phyloP scores from a whole-genome alignment of 2,797 vertebrate species.

The Danio choprae region DNA sequence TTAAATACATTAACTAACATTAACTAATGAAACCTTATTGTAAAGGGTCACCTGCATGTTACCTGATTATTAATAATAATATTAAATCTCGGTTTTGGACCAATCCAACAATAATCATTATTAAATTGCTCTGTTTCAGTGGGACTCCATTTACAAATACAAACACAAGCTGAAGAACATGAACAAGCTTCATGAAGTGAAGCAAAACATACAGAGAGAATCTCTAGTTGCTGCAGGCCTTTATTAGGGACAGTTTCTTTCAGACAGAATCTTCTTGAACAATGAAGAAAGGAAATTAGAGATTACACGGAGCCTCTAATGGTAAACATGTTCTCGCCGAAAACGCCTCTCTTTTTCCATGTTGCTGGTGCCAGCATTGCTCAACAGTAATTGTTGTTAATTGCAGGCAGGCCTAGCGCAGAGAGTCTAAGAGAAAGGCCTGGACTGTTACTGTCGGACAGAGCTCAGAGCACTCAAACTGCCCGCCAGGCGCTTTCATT shows the following conservation, averaged over 20 bases:
- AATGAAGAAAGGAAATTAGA: slow-evolving; percentile 19
- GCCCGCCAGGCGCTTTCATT: slow-evolving; percentile 41
- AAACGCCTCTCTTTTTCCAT: slow-evolving; percentile 13
- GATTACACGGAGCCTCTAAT: slow-evolving; percentile 18
- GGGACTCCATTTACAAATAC: slow-evolving; percentile 29
- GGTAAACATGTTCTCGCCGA: slow-evolving; percentile 31
- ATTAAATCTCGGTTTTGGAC: too few species aligned
- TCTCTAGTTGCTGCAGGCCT: slow-evolving; percentile 1
- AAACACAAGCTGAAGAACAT: not conserved
- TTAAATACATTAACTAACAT: too few species aligned
- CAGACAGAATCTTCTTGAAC: slow-evolving; percentile 16
- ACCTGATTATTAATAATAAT: too few species aligned
- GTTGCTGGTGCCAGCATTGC: slow-evolving; percentile 36
- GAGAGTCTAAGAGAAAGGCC: slow-evolving; percentile 30
- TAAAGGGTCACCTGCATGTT: too few species aligned
- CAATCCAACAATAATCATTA: not conserved
- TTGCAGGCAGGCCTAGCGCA: slow-evolving; percentile 27
- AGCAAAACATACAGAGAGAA: slow-evolving; percentile 1
- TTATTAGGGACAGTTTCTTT: not conserved
- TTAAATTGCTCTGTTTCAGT: not conserved
- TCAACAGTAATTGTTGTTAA: slow-evolving; percentile 49
- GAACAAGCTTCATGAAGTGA: not conserved
- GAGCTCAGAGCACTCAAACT: slow-evolving; percentile 27
- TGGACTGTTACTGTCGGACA: slow-evolving; percentile 38
- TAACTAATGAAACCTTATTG: too few species aligned